phyloP scores from a whole-genome alignment of 2,888 invertebrate genomes.

The Cyrtodaria siliqua region DNA sequence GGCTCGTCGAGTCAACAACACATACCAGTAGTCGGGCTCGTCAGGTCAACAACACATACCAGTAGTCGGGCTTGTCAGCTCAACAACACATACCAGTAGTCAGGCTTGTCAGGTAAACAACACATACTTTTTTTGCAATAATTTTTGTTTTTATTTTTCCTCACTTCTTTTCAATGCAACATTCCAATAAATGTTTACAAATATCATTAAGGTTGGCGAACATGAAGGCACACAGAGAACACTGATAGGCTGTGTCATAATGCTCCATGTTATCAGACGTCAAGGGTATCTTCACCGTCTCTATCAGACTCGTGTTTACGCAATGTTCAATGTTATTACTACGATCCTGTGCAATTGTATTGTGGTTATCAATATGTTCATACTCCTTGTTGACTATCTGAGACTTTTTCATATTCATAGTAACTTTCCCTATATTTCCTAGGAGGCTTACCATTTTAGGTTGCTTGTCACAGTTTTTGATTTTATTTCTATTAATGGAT shows the following conservation, averaged over 20 bases:
- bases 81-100: too few species aligned
- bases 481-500: background rate
- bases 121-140: too few species aligned
- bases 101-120: too few species aligned
- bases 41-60: too few species aligned
- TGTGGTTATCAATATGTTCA: background rate
- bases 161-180: background rate
- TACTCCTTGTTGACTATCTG: background rate
- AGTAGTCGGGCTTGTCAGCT: too few species aligned
- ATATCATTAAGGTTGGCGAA: background rate
- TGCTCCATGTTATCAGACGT: background rate
- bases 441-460: constrained; percentile 21
- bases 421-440: constrained; percentile 1
- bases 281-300: constrained; percentile 1
- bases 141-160: too few species aligned
- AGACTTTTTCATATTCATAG: background rate
- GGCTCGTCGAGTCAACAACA: too few species aligned
- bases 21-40: too few species aligned
- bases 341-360: background rate
- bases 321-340: background rate
- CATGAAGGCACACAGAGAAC: background rate
- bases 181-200: background rate
- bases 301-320: background rate
- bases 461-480: background rate
- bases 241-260: background rate